Evolutionary conservation across 2,888 invertebrate genomes (phyloP), one percentile per base, ranked within the genome.

Genomic region (Hedychridium roseum): DNA sequence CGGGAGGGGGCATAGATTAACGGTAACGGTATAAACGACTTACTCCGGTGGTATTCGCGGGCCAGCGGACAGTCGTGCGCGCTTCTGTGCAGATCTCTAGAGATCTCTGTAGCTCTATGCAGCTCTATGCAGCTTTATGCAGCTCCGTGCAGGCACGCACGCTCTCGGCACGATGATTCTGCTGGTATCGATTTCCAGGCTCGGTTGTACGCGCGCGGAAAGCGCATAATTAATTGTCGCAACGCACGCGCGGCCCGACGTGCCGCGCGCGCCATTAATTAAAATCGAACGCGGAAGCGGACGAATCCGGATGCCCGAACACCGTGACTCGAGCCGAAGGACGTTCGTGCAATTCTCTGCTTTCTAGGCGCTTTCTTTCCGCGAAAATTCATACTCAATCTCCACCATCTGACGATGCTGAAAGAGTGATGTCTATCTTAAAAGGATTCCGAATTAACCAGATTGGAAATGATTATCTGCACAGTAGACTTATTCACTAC

Each of bases 1-100:
- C n/a, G n/a, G n/a, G n/a, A n/a, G n/a, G n/a, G n/a, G 68, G 66
- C 69, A 68, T 60, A 67, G 68, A 69, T 68, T 68, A 69, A 69
- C 67, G 69, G 64, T 69, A 67, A 68, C 65, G 65, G 65, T 61
- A n/a, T n/a, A 66, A 59, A 66, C 59, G 58, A 64, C 61, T 68
- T 62, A 69, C 63, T 64, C 48, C 50, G 40, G 55, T 31, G 57
- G 54, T 57, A 53, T 61, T 58, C 59, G 50, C 27, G 23, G 51
- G 15, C 3, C 9, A 37, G 27, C 20, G 20, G 32, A 11, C 41
- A 27, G 43, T 11, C 27, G 41, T n/a, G 23, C 5, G 9, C 9
- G 9, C 23, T 23, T 23, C 23, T 23, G 5, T 6, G 23, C 9
- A 9, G 9, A n/a, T n/a, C n/a, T n/a, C n/a, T n/a, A n/a, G n/a